phyloP scores from a whole-genome alignment of 2,888 invertebrate genomes.

The Cataglyphis altisquamis region DNA sequence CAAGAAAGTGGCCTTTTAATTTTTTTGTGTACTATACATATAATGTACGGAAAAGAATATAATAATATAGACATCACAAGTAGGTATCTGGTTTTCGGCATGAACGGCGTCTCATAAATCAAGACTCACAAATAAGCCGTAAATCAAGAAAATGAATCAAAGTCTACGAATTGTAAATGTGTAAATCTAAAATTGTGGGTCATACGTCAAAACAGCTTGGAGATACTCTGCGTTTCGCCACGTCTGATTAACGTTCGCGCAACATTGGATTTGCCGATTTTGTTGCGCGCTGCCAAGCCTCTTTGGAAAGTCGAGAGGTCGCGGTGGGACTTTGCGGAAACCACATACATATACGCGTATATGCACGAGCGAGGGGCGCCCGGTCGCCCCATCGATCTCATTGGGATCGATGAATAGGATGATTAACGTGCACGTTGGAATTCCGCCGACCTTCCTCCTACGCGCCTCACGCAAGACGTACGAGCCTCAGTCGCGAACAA shows the following conservation, averaged over 20 bases:
- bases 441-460: slow-evolving; percentile 67
- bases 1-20: no score
- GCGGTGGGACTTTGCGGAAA: slow-evolving; percentile 58
- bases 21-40: no score
- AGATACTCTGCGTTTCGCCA: background rate
- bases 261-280: slow-evolving; percentile 35
- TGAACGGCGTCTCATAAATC: background rate
- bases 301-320: slow-evolving; percentile 59
- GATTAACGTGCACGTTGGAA: slow-evolving; percentile 71
- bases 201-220: background rate
- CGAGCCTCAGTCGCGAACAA: slow-evolving; percentile 62
- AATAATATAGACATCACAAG: background rate
- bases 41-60: no score
- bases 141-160: background rate
- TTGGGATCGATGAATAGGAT: slow-evolving; percentile 72
- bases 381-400: slow-evolving; percentile 67
- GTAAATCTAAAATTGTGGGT: background rate
- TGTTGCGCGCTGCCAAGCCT: slow-evolving; percentile 33
- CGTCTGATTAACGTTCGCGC: slow-evolving; percentile 24
- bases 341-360: background rate
- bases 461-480: slow-evolving; percentile 57
- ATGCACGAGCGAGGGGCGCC: slow-evolving; percentile 24
- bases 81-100: background rate
- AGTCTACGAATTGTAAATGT: background rate
- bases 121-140: background rate